These are phyloP conservation scores for Orycteropus afer DNA, from an alignment of 2,113 vertebrate genomes.

Conservation along the genomic window DNA sequence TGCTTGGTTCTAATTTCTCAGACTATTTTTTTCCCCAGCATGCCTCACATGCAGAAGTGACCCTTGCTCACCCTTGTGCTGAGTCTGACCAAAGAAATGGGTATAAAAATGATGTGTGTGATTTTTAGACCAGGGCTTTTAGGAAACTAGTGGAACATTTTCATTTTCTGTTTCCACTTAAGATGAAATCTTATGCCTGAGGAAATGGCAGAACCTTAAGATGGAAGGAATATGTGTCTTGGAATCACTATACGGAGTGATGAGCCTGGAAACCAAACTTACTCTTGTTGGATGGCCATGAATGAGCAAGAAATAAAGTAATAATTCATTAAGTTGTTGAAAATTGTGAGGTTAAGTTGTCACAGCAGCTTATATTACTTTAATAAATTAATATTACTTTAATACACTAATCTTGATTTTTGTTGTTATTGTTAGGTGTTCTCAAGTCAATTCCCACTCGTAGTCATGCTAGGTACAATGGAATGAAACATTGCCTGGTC, in stretches of 20 bases:
- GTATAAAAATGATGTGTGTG: not conserved
- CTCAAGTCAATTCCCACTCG: no score
- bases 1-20: not conserved
- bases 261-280: not conserved
- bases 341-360: not conserved
- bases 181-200: not conserved
- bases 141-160: not conserved
- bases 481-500: no score
- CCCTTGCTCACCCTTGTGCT: fast-evolving
- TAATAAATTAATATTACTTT: not conserved
- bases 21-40: not conserved
- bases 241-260: not conserved
- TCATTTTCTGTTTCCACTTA: not conserved
- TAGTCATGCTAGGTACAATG: no score
- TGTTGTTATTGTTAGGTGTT: no score
- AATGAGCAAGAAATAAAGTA: not conserved
- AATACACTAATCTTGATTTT: not conserved
- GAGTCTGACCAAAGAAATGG: not conserved
- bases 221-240: not conserved
- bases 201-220: not conserved
- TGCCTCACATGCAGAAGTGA: fast-evolving
- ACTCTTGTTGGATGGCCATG: not conserved
- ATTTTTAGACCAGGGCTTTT: not conserved
- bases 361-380: not conserved
- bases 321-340: not conserved